Conservation (phyloP, 2,113 vertebrate genomes). For the Stigmatopora argus region DNA sequence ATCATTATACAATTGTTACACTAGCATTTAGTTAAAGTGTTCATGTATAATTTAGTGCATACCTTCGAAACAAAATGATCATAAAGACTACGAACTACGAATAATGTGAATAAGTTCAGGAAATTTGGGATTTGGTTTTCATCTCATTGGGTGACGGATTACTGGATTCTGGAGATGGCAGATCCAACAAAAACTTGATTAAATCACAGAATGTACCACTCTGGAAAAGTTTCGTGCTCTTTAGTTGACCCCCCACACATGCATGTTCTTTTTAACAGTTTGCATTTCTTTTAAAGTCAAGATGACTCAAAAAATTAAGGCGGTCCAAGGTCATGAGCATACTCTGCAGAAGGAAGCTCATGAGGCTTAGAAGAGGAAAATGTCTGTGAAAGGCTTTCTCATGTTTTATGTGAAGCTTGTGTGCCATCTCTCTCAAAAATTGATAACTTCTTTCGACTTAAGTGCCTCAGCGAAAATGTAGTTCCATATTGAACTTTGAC, state of each 20-base stretch:
- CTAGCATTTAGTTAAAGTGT: not conserved
- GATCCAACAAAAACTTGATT: not conserved
- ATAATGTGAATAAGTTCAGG: not conserved
- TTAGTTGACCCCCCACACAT: not conserved
- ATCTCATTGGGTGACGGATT: not conserved
- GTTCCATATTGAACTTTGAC: constrained; percentile 27
- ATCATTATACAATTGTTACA: constrained; percentile 1
- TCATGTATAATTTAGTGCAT: not conserved
- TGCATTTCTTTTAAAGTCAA: not conserved
- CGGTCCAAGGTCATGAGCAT: constrained; percentile 27
- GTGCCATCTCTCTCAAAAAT: constrained; percentile 35
- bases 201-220: not conserved
- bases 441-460: constrained; percentile 30
- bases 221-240: not conserved
- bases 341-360: constrained; percentile 24
- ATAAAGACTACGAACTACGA: no score
- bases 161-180: not conserved
- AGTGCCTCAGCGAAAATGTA: constrained; percentile 34
- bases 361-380: constrained; percentile 32
- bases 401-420: constrained; percentile 24
- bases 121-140: not conserved
- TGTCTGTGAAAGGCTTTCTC: constrained; percentile 37
- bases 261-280: not conserved
- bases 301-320: not conserved
- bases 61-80: not conserved